phyloP scores from a whole-genome alignment of 2,888 invertebrate species.

The Eumerus sabulonum region DNA sequence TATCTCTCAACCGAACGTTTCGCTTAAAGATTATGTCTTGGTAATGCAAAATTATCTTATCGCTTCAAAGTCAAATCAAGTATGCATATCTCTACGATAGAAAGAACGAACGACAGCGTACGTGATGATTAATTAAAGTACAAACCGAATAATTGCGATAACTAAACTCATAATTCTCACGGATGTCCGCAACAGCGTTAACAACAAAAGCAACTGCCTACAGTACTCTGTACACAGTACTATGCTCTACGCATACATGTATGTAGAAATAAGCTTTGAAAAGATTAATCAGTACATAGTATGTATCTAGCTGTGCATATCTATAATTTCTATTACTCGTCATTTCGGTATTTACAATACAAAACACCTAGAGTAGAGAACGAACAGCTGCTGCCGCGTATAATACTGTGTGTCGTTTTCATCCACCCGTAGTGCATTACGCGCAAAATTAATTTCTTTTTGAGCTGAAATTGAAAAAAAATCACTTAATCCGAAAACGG shows the following conservation, averaged over 20 bases:
- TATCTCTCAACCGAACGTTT: too few species aligned
- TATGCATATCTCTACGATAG: too few species aligned
- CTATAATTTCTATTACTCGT: conserved; percentile 17
- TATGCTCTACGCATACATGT: conserved; percentile 1
- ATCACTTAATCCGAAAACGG: background rate
- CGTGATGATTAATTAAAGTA: conserved; percentile 52
- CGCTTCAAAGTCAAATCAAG: background rate
- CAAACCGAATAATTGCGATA: conserved; percentile 40
- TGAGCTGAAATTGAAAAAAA: conserved; percentile 10
- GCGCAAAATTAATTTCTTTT: too few species aligned
- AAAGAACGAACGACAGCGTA: conserved; percentile 5
- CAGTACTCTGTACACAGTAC: conserved; percentile 31
- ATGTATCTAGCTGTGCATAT: background rate
- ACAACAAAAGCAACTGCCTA: conserved; percentile 30
- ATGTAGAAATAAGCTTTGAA: conserved; percentile 33
- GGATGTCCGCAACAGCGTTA: conserved; percentile 45
- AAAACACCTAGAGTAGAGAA: conserved; percentile 32
- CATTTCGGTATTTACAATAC: conserved; percentile 50
- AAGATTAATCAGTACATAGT: background rate
- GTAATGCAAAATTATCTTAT: too few species aligned
- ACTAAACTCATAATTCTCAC: conserved; percentile 55
- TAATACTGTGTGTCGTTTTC: conserved; percentile 36
- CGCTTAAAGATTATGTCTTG: too few species aligned
- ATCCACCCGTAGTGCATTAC: conserved; percentile 40
- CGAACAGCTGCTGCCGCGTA: conserved; percentile 14